Percentiles rank a stretch among this genome's conserved stretches.
Conservation (phyloP, 2,113 vertebrate genomes). For the Paradoxurus hermaphroditus region DNA sequence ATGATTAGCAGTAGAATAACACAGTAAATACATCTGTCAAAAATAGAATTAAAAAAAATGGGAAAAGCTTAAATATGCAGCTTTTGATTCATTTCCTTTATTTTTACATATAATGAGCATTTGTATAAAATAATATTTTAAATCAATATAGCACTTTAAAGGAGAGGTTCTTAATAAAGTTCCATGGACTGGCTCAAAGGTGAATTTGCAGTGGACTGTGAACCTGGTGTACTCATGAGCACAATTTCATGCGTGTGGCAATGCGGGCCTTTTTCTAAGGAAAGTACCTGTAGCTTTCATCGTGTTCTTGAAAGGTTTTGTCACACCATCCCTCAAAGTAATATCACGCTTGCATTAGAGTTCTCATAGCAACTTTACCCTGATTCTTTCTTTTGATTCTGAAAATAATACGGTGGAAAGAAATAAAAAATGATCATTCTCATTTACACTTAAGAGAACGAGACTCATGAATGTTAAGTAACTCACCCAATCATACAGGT, state of each 20-base stretch:
- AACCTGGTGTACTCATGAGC: not conserved
- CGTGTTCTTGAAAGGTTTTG: not conserved
- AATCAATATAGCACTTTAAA: constrained; percentile 1
- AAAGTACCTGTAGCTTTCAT: not conserved
- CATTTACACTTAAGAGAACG: not conserved
- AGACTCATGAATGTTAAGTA: not conserved
- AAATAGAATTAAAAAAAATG: not conserved
- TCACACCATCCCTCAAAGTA: not conserved
- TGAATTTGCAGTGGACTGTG: not conserved
- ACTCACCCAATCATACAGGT: not conserved
- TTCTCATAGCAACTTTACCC: not conserved
- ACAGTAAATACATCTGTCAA: not conserved
- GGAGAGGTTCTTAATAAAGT: not conserved
- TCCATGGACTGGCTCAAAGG: not conserved
- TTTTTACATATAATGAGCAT: not conserved
- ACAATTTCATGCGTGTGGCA: not conserved
- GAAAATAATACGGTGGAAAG: not conserved
- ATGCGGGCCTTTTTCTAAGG: not conserved
- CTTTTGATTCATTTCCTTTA: not conserved
- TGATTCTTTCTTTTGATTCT: not conserved
- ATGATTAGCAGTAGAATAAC: not conserved
- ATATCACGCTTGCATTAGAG: not conserved
- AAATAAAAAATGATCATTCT: not conserved
- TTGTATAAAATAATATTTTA: not conserved
- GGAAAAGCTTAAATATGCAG: not conserved